Evolutionary conservation across 2,797 vertebrate genomes (phyloP).

Genomic region (Rhabdophis nuchalis): DNA sequence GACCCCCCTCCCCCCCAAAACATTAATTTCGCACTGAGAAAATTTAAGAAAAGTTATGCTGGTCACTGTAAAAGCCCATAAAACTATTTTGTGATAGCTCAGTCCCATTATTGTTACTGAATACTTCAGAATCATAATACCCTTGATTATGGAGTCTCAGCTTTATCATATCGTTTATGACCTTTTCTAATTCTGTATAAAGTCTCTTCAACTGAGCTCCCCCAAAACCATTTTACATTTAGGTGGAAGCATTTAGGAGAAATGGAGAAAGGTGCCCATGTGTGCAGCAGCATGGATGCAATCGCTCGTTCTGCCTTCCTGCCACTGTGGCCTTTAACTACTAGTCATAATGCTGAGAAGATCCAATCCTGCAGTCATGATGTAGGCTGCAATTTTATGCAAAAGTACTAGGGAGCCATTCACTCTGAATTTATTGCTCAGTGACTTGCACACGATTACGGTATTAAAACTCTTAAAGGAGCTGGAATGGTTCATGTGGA

Average conservation of each 20-base stretch:
- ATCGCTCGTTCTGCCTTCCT: not conserved
- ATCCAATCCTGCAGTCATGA: not conserved
- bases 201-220: not conserved
- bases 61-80: not conserved
- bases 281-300: not conserved
- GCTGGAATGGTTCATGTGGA: not conserved
- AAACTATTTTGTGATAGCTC: not conserved
- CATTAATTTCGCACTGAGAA: not conserved
- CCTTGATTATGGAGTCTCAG: not conserved
- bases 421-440: not conserved
- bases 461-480: not conserved
- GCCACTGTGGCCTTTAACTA: not conserved
- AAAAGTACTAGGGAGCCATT: not conserved
- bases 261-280: not conserved
- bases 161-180: not conserved
- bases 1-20: not conserved
- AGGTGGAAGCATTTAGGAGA: not conserved
- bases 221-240: not conserved
- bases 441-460: not conserved
- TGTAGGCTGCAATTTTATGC: not conserved
- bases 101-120: not conserved
- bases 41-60: not conserved
- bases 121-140: not conserved
- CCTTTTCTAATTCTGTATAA: not conserved
- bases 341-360: not conserved